Evolutionary conservation across 2,888 invertebrate genomes (phyloP).

Genomic region (Uropetala carovei): DNA sequence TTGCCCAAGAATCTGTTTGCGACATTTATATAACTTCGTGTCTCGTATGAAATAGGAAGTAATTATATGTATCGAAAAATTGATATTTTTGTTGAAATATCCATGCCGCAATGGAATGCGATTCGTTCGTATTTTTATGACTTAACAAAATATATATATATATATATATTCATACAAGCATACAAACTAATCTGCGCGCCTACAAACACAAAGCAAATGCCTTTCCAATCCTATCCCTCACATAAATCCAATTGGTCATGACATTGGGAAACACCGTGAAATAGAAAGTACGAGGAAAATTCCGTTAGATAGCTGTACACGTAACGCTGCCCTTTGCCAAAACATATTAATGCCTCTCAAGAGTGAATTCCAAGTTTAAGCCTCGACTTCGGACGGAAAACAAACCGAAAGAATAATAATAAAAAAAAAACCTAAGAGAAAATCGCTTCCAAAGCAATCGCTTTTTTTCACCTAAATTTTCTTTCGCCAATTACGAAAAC

Average conservation of each 20-base stretch:
- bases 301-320: conserved; percentile 3
- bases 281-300: neutral
- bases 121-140: no score
- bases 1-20: no score
- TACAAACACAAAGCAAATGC: neutral
- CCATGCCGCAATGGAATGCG: no score
- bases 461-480: neutral
- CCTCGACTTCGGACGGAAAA: neutral
- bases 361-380: neutral
- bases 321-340: conserved; percentile 19
- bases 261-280: conserved; percentile 29
- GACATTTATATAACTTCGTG: no score
- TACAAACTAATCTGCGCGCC: no score
- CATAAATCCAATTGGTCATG: conserved; percentile 50
- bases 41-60: no score
- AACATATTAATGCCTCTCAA: conserved; percentile 14
- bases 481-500: neutral
- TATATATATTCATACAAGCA: no score
- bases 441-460: neutral
- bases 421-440: no score
- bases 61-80: no score
- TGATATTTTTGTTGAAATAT: no score
- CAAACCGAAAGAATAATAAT: neutral
- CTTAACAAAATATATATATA: no score
- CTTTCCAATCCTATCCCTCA: neutral